Percentiles rank a stretch among this genome's conserved stretches.
phyloP scores from a whole-genome alignment of 2,797 vertebrate species.

The Esox masquinongy region DNA sequence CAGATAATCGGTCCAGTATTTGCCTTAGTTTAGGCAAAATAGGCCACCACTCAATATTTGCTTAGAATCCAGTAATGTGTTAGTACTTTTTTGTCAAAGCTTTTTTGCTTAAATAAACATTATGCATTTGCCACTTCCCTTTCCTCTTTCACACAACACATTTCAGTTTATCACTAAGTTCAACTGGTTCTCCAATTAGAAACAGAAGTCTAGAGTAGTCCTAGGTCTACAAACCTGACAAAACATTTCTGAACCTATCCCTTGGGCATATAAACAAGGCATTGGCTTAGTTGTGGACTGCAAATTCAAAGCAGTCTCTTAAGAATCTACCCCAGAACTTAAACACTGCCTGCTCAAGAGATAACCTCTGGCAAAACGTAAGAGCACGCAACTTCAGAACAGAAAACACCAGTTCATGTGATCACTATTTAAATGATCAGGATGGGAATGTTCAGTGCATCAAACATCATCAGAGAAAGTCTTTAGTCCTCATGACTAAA shows the following conservation, averaged over 20 bases:
- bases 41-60: not conserved
- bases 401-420: constrained; percentile 65
- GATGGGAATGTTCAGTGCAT: constrained; percentile 22
- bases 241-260: not conserved
- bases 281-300: not conserved
- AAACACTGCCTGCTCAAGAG: constrained; percentile 4
- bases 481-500: constrained; percentile 43
- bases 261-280: not conserved
- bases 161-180: constrained; percentile 6
- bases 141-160: constrained; percentile 36
- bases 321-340: constrained; percentile 6
- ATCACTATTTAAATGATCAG: constrained; percentile 62
- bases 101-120: constrained; percentile 21
- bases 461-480: constrained; percentile 41
- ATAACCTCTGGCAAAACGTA: constrained; percentile 41
- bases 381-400: constrained; percentile 37
- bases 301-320: not conserved
- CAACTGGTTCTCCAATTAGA: not conserved
- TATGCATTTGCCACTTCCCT: constrained; percentile 41
- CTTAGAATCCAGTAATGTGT: not conserved
- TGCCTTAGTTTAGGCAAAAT: not conserved
- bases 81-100: not conserved
- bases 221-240: not conserved
- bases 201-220: not conserved
- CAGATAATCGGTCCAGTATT: not conserved